A percentile compares a stretch with the other conserved stretches of the same genome.
Evolutionary conservation across 2,888 invertebrate species (phyloP).

Genomic region (Vanessa cardui): DNA sequence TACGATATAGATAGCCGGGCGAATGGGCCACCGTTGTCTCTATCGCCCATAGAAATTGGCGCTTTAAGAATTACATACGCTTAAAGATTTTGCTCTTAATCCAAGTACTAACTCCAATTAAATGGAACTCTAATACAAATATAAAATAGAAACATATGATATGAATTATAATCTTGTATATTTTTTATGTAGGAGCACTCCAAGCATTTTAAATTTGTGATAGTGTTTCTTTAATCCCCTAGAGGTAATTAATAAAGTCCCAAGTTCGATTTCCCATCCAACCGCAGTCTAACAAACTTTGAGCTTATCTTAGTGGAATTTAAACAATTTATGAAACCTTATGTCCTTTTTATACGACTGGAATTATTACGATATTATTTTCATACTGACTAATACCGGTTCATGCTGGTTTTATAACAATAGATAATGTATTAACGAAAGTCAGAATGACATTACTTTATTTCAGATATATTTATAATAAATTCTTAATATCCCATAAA

Average conservation of each 20-base stretch:
- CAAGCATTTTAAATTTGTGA: background rate
- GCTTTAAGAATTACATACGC: no score
- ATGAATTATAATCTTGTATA: no score
- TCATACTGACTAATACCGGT: background rate
- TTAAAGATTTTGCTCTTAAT: no score
- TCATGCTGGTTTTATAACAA: background rate
- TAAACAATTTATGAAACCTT: background rate
- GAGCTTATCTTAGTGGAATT: background rate
- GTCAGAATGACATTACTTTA: no score
- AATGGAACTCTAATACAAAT: background rate
- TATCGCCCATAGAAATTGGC: no score
- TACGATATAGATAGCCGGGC: no score
- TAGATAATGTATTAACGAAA: no score
- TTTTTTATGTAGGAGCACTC: background rate
- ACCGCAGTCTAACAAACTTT: background rate
- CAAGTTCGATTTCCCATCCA: background rate
- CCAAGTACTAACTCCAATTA: no score
- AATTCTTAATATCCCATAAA: constrained; percentile 9
- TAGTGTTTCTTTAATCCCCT: constrained; percentile 1
- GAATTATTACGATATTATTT: background rate
- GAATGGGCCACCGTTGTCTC: no score
- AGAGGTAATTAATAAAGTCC: background rate
- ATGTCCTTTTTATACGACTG: background rate
- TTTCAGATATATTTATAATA: background rate
- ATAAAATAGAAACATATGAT: background rate